Evolutionary conservation across 2,797 vertebrate genomes (phyloP), one percentile per base, ranked within the genome.

Genomic region (Oophaga sylvatica): DNA sequence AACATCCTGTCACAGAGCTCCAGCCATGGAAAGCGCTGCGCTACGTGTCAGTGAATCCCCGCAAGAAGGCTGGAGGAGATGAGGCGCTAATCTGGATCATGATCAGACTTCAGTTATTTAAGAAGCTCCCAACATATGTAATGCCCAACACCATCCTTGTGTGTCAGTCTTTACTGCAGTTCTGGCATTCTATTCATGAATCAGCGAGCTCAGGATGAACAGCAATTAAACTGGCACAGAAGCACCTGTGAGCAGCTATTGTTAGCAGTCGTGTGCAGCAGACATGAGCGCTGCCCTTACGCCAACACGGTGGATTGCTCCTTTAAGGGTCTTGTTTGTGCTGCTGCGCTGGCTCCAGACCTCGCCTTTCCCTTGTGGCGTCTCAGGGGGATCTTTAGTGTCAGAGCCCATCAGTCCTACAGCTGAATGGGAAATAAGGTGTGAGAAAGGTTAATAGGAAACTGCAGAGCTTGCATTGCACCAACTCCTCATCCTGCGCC

Each of bases 381-480:
- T 35, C 67, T 41, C 56, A 8, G 56, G 79, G 79, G 57, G 29
- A 35, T 63, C 48, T 56, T 81, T 71, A 80, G 31, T 86, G 90
- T 88, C 87, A 92, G 89, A 81, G 81, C 78, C 73, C 79, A 85
- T 88, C 83, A 90, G 82, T 83, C 84, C 89, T 88, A 88, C 80
- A 86, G 59, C 63, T 60, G 73, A 35, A 90, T 59, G 67, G 89
- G 86, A 93, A 92, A 83, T 68, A 87, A 90, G 84, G 79, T 92
- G 88, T 91, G 90, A 90, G 91, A 93, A 92, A 93, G 91, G 90
- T 92, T 93, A 91, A 90, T 91, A 92, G 92, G 92, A 93, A 92
- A 93, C 85, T 80, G 87, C 56, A 19, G 11, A 60, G 0, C 67
- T 26, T 26, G 26, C 26, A 26, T 26, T 10, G 22, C 63, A 12